phyloP scores from a whole-genome alignment of 2,888 invertebrate genomes.

The Dysmachus trigonus region DNA sequence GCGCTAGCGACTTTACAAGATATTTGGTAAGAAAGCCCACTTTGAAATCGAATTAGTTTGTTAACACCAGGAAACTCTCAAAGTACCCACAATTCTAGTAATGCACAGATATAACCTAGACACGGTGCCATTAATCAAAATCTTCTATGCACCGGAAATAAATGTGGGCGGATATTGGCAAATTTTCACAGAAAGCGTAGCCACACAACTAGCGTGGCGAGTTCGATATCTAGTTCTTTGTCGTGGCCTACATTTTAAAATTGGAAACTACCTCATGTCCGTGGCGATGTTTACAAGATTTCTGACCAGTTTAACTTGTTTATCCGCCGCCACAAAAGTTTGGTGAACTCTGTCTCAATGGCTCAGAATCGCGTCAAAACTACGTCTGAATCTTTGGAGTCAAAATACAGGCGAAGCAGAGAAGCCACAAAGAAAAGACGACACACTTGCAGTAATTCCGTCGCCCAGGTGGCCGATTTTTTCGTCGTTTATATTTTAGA shows the following conservation, averaged over 20 bases:
- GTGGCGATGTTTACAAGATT: neutral
- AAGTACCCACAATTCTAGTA: neutral
- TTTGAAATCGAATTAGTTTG: neutral
- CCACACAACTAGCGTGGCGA: neutral
- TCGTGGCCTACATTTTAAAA: slow-evolving; percentile 13
- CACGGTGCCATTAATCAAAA: neutral
- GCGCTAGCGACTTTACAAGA: neutral
- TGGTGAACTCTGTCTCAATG: slow-evolving; percentile 15
- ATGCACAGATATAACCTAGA: neutral
- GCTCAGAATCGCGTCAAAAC: neutral
- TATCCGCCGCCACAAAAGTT: neutral
- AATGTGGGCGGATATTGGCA: neutral
- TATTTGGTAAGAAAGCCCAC: neutral
- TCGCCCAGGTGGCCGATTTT: neutral
- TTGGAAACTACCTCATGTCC: neutral
- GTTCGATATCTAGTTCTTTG: neutral
- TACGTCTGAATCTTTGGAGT: neutral
- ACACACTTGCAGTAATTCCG: neutral
- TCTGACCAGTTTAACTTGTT: slow-evolving; percentile 29
- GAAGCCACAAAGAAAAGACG: neutral
- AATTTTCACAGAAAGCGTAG: neutral
- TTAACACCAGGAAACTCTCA: neutral
- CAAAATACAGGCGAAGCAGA: neutral
- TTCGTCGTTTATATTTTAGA: neutral
- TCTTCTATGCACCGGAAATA: neutral